phyloP scores from a whole-genome alignment of 2,113 vertebrate species.

The Oryzias celebensis region DNA sequence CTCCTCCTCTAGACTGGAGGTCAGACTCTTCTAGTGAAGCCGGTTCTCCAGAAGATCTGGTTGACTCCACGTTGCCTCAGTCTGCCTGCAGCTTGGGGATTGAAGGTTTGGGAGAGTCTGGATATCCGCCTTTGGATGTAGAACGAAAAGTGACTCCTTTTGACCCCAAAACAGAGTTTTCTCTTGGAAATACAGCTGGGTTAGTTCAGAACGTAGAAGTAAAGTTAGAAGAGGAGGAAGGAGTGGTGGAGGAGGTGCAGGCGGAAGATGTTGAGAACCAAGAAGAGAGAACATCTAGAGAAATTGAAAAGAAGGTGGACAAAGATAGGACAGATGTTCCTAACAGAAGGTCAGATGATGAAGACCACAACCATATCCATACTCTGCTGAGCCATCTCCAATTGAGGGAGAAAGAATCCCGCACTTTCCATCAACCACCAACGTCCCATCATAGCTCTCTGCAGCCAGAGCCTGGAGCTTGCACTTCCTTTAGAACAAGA shows the following conservation, averaged over 20 bases:
- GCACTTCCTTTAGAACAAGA: conserved; percentile 1
- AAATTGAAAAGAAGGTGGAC: conserved; percentile 24
- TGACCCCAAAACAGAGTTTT: conserved; percentile 13
- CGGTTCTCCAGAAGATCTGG: conserved; percentile 53
- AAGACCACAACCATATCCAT: conserved; percentile 76
- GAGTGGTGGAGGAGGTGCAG: neutral
- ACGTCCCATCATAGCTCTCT: conserved; percentile 21
- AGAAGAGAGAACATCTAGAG: neutral
- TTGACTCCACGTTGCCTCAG: conserved; percentile 47
- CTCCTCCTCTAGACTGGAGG: conserved; percentile 81
- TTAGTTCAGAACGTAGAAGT: neutral
- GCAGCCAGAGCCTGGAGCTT: conserved; percentile 54
- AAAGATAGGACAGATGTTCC: neutral
- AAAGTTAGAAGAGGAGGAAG: conserved; percentile 5
- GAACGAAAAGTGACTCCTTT: conserved; percentile 10
- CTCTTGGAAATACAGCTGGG: conserved; percentile 1
- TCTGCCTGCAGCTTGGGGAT: conserved; percentile 40
- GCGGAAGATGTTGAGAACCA: neutral
- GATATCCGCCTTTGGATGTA: neutral
- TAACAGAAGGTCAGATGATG: conserved; percentile 41
- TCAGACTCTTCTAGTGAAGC: conserved; percentile 77
- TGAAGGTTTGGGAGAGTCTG: conserved; percentile 14
- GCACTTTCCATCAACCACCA: neutral
- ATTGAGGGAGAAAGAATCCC: conserved; percentile 51
- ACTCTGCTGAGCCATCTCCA: conserved; percentile 80